These are phyloP conservation scores for Florisuga fusca DNA, from an alignment of 2,797 vertebrate species.

Conservation along the genomic window DNA sequence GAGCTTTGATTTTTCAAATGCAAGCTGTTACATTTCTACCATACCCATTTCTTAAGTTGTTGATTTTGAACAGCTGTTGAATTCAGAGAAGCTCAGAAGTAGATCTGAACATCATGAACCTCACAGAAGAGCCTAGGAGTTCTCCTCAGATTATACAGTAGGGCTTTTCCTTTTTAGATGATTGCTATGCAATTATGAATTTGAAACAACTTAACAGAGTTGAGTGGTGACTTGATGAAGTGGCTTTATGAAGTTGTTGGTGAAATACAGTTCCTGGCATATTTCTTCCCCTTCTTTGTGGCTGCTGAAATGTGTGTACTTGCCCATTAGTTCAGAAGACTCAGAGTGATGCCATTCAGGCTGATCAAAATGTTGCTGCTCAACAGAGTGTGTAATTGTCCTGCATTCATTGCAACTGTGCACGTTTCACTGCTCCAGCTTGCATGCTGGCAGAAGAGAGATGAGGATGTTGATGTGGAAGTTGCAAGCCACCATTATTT, in stretches of 20 bases:
- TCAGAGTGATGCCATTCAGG: neutral
- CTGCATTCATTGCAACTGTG: rapidly evolving
- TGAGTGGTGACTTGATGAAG: neutral
- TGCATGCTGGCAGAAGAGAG: neutral
- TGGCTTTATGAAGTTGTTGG: too few species aligned
- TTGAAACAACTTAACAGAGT: neutral
- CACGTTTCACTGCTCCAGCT: neutral
- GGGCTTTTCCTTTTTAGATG: neutral
- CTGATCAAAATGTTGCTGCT: neutral
- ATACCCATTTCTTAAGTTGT: neutral
- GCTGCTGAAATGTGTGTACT: neutral
- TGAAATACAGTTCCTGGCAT: neutral
- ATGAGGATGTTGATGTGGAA: rapidly evolving
- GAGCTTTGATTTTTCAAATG: neutral
- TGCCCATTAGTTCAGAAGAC: neutral
- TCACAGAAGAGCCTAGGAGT: neutral
- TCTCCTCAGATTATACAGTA: neutral
- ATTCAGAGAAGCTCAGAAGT: neutral
- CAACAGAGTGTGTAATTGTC: neutral
- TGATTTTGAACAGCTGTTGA: neutral
- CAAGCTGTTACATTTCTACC: neutral
- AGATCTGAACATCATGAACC: neutral
- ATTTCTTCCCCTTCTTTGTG: neutral
- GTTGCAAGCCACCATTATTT: neutral
- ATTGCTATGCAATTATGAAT: neutral